Evolutionary conservation across 2,888 invertebrate genomes (phyloP).

Genomic region (Calliphora vomitoria): DNA sequence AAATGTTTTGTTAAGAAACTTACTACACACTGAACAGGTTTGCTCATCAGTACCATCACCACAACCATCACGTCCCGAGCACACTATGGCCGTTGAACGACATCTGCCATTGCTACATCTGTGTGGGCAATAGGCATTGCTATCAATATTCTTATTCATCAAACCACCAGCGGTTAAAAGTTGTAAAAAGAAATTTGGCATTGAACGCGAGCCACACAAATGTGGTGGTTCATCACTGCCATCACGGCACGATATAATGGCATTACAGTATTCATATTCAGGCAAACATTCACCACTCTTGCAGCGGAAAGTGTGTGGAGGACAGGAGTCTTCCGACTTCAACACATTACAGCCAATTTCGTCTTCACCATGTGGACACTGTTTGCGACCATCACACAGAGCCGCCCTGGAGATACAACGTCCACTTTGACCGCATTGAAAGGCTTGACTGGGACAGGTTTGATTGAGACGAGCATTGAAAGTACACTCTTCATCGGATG

Average conservation of each 20-base stretch:
- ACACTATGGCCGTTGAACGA: slow-evolving; percentile 94
- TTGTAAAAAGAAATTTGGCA: slow-evolving; percentile 83
- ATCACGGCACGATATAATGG: slow-evolving; percentile 93
- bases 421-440: slow-evolving; percentile 88
- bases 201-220: slow-evolving; percentile 87
- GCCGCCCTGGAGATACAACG: slow-evolving; percentile 91
- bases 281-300: slow-evolving; percentile 94
- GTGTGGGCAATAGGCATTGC: slow-evolving; percentile 88
- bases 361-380: slow-evolving; percentile 92
- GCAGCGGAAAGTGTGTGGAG: slow-evolving; percentile 93
- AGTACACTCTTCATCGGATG: slow-evolving; percentile 93
- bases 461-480: slow-evolving; percentile 83
- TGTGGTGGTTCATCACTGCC: slow-evolving; percentile 95
- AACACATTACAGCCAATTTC: slow-evolving; percentile 88
- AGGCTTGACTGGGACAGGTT: slow-evolving; percentile 89
- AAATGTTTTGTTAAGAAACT: slow-evolving; percentile 85
- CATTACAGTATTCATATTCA: slow-evolving; percentile 96
- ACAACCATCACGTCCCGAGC: slow-evolving; percentile 95
- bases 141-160: slow-evolving; percentile 77
- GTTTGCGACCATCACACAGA: slow-evolving; percentile 91
- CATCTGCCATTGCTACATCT: slow-evolving; percentile 94
- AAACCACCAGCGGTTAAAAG: slow-evolving; percentile 81
- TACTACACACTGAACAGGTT: slow-evolving; percentile 93
- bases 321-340: slow-evolving; percentile 87
- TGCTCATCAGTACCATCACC: slow-evolving; percentile 96